Evolutionary conservation across 1,140 invertebrate species (phyloP), one percentile per base, ranked within the genome.

Genomic region (Neotoxoptera formosana): DNA sequence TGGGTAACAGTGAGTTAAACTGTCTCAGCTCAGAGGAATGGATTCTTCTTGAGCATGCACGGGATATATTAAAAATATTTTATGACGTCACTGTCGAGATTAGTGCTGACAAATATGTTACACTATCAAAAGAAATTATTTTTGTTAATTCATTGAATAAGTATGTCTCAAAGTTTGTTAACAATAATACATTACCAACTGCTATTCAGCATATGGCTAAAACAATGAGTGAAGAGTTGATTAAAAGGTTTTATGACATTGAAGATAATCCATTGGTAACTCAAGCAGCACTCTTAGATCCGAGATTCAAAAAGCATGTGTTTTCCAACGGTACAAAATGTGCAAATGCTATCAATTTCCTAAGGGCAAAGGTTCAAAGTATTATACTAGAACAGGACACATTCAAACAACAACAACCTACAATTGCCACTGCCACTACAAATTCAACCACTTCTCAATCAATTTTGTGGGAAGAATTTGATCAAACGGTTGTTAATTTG

Each of bases 381-480:
- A 91, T 76, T 41, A 34, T n/a, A 47, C 21, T 89, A 47, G 56
- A 76, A 91, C 60, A 48, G 21, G 60, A 47, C 14, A 23, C 45
- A 34, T 30, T 47, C 36, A 8, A 30, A 48, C 41, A 47, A 9
- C n/a, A n/a, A n/a, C 51, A 4, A 41, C n/a, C 25, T 91, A 48
- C 90, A 47, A 41, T 56, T 30, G 8, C 60, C 17, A 36, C 90
- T n/a, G 23, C 60, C 20, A n/a, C 60, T n/a, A 0, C 41, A 60
- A 60, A 60, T 41, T 20, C 17, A 17, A 81, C 25, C 7, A 6
- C 41, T 53, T 48, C 91, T 11, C 67, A 36, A 41, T 84, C 91
- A 51, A 23, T 14, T 48, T 20, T 93, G 11, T 93, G 91, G 87
- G 14, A 84, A 76, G 93, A 93, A 9, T 93, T 93, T 84, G 91